These are phyloP conservation scores for Oscheius sp. DNA, from an alignment of 2,888 invertebrate species.

Conservation along the genomic window DNA sequence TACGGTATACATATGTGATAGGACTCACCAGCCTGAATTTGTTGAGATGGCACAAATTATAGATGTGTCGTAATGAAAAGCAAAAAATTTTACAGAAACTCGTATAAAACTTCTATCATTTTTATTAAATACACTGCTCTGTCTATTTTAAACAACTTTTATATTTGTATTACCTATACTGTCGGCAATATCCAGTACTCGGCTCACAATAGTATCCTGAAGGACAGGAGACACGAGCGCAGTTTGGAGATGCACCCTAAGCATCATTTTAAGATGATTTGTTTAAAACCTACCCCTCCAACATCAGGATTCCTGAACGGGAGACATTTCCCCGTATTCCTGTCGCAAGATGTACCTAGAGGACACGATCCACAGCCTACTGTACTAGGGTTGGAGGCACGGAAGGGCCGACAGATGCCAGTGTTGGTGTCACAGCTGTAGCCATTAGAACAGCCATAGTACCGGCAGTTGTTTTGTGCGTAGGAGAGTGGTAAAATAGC, in stretches of 20 bases:
- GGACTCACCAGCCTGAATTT: too few relatives aligned
- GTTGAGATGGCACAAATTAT: too few relatives aligned
- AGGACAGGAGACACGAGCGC: conserved; percentile 29
- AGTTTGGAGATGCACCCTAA: conserved; percentile 19
- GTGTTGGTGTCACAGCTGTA: conserved; percentile 27
- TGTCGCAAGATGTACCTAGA: conserved; percentile 16
- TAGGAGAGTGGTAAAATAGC: background rate
- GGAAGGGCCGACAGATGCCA: conserved; percentile 19
- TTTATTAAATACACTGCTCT: too few relatives aligned
- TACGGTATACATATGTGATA: too few relatives aligned
- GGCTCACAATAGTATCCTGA: conserved; percentile 18
- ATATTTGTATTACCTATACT: background rate
- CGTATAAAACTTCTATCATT: too few relatives aligned
- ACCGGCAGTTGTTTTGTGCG: conserved; percentile 14
- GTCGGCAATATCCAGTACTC: conserved; percentile 1
- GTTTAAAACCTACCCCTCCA: conserved; percentile 1
- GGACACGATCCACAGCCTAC: conserved; percentile 27
- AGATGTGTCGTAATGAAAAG: too few relatives aligned
- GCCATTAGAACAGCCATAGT: conserved; percentile 12
- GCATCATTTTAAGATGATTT: background rate
- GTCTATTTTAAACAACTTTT: too few relatives aligned
- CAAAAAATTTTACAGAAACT: too few relatives aligned
- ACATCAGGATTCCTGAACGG: conserved; percentile 13
- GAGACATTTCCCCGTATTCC: conserved; percentile 17
- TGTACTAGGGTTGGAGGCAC: conserved; percentile 11